Evolutionary conservation across 2,888 invertebrate species (phyloP).

Genomic region (Horisme vitalbata): DNA sequence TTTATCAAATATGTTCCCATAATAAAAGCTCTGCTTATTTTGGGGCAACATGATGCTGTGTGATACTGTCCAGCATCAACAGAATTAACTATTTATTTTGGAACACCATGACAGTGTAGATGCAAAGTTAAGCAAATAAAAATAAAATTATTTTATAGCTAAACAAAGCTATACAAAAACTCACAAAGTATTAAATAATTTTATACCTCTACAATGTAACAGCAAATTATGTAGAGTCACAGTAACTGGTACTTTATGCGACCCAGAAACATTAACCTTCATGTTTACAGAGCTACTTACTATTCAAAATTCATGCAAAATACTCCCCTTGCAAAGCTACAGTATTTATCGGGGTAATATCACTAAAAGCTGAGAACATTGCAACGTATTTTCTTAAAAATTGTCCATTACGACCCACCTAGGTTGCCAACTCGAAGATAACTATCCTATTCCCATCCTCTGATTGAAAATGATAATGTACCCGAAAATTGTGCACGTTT

Average conservation of each 20-base stretch:
- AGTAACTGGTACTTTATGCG: neutral
- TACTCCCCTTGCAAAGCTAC: constrained; percentile 1
- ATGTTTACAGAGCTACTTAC: constrained; percentile 13
- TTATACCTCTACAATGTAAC: too few species aligned
- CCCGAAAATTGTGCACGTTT: constrained; percentile 32
- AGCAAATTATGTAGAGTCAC: constrained; percentile 1
- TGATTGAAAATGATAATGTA: constrained; percentile 33
- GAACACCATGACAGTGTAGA: too few species aligned
- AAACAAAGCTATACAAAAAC: too few species aligned
- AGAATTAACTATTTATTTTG: too few species aligned
- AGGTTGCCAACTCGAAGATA: constrained; percentile 22
- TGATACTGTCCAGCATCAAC: too few species aligned
- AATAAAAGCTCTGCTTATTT: too few species aligned
- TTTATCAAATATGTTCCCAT: too few species aligned
- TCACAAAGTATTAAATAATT: too few species aligned
- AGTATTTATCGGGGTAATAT: constrained; percentile 22
- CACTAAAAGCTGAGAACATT: constrained; percentile 22
- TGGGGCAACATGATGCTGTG: too few species aligned
- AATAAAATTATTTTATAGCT: too few species aligned
- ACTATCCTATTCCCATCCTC: constrained; percentile 23
- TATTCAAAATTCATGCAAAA: constrained; percentile 23
- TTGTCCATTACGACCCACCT: constrained; percentile 19
- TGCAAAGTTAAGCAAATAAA: too few species aligned
- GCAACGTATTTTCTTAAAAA: constrained; percentile 20
- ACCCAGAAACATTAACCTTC: constrained; percentile 6